Base-by-base conservation (phyloP, 92 coral and sea anemone species). In the Palythoa caribaeorum region DNA sequence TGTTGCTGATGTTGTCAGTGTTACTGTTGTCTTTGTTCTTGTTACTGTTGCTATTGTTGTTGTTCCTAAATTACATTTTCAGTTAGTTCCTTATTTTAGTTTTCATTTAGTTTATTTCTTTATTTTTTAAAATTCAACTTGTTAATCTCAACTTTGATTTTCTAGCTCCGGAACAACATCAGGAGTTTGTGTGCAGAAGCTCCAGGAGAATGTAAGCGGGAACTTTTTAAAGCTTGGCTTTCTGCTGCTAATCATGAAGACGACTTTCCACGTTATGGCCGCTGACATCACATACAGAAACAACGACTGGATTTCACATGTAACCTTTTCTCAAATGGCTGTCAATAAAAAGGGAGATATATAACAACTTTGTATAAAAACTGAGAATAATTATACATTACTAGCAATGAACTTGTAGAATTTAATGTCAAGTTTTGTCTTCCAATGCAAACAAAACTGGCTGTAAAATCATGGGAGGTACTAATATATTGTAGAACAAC, bases 191-290 rank as follows among this genome's bases (percentile, higher is more conserved):
- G 86, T 35, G 53, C 74, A 66, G 86, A 63, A 21, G 86, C 76
- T 2, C 75, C 52, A 10, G 75, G 15, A n/a, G 86, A 81, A 3
- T 81, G 86, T 39, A 81, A 81, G 73, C 47, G 59, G 39, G 86
- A 81, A 39, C n/a, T 81, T 0, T 19, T 81, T 35, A 65, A 47
- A 48, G 86, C 86, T 16, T 81, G 86, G 86, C 76, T 66, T 36
- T 65, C 86, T 66, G 75, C 86, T 62, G 59, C 75, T 14, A 44
- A 52, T 6, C 44, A 10, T 44, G 62, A 81, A 63, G 75, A 81
- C 5, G 76, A 81, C 14, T 81, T 63, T 48, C 86, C 86, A 6
- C 86, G 86, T 47, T 81, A 81, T 38, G 86, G 86, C 39, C 86
- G 86, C 86, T 81, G 52, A 60, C 53, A 17, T 7, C 14, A 39